These are phyloP conservation scores for Strix uralensis DNA, from an alignment of 2,113 vertebrate genomes.

Conservation along the genomic window DNA sequence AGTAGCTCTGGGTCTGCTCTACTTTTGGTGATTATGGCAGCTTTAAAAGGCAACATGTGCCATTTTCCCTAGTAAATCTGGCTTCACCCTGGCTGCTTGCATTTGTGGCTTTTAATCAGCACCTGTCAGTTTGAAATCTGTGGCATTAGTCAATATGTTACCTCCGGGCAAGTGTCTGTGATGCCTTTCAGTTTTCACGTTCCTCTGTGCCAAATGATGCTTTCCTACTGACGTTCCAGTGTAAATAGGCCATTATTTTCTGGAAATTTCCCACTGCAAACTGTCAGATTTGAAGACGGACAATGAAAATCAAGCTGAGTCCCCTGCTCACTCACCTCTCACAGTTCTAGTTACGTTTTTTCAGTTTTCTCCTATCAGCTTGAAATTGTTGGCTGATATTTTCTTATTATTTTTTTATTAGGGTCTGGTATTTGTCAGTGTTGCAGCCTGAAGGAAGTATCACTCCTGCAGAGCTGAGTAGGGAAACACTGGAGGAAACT, in stretches of 20 bases:
- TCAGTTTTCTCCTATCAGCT: neutral
- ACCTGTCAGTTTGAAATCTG: neutral
- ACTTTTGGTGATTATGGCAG: neutral
- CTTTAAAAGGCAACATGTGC: neutral
- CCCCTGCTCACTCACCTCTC: neutral
- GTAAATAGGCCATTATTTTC: slow-evolving; percentile 17
- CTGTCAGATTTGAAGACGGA: neutral
- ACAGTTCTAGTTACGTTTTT: neutral
- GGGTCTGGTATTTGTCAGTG: neutral
- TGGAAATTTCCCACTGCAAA: neutral
- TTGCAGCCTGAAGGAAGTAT: neutral
- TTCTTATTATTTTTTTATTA: neutral
- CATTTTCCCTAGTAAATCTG: neutral
- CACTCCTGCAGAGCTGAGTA: neutral
- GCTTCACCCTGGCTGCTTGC: neutral
- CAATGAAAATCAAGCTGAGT: neutral
- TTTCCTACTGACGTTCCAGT: neutral
- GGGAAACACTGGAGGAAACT: neutral
- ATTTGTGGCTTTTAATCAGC: slow-evolving; percentile 15
- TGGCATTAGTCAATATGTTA: slow-evolving; percentile 13
- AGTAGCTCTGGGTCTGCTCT: neutral
- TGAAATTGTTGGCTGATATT: neutral
- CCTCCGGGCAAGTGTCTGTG: neutral
- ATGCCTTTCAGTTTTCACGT: neutral
- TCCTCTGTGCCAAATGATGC: neutral